Percentiles rank a stretch among this genome's conserved stretches.
phyloP scores from a whole-genome alignment of 2,797 vertebrate genomes.

The Phoxinus dragarum region DNA sequence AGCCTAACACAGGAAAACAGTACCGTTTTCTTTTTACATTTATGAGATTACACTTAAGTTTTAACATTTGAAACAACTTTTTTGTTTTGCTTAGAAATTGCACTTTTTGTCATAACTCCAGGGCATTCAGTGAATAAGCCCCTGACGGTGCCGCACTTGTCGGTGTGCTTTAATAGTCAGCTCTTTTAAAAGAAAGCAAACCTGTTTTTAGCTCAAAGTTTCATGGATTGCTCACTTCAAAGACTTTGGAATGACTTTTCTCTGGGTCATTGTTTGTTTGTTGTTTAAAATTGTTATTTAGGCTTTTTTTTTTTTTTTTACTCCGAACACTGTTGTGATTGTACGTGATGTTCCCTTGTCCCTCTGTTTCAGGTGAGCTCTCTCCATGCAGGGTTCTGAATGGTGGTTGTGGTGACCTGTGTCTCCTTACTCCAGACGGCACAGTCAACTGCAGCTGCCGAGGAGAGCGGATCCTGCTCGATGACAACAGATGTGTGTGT shows the following conservation, averaged over 20 bases:
- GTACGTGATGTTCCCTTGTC: background rate
- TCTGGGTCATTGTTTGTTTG: slow-evolving; percentile 13
- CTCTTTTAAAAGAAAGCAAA: slow-evolving; percentile 35
- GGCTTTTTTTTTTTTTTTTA: background rate
- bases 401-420: slow-evolving; percentile 96
- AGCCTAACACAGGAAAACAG: background rate
- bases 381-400: slow-evolving; percentile 92
- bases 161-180: slow-evolving; percentile 20
- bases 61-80: slow-evolving; percentile 5
- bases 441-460: slow-evolving; percentile 94
- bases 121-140: slow-evolving; percentile 12
- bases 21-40: background rate
- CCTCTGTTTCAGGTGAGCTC: slow-evolving; percentile 84
- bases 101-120: slow-evolving; percentile 9
- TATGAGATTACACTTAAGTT: background rate
- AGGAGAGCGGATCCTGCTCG: slow-evolving; percentile 89
- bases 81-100: slow-evolving; percentile 31
- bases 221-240: slow-evolving; percentile 18
- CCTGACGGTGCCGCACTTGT: background rate
- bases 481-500: slow-evolving; percentile 99
- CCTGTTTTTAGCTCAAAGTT: slow-evolving; percentile 26
- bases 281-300: slow-evolving; percentile 22
- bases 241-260: slow-evolving; percentile 25
- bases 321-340: background rate
- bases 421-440: slow-evolving; percentile 90